Conservation (phyloP, 2,888 invertebrate species). For the Bhutanitis thaidina region DNA sequence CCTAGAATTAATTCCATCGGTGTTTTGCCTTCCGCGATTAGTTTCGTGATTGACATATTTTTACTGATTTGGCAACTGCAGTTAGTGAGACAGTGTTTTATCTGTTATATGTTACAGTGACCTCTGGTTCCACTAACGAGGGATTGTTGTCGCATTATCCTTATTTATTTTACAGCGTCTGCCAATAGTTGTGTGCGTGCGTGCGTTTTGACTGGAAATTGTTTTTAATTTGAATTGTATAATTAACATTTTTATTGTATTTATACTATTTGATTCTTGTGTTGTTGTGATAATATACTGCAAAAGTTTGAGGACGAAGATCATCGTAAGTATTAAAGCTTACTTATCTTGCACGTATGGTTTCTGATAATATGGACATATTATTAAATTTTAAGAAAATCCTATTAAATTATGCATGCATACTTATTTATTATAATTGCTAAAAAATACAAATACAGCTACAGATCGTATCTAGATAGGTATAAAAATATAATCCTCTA, state of each 20-base stretch:
- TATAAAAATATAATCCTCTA: too few species aligned
- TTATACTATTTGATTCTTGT: not conserved
- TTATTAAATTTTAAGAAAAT: too few species aligned
- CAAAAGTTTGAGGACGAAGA: not conserved
- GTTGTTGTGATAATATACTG: not conserved
- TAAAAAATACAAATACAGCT: too few species aligned
- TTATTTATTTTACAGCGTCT: not conserved
- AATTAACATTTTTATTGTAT: not conserved
- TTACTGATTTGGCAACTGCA: not conserved
- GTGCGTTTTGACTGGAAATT: not conserved
- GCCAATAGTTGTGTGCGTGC: conserved; percentile 2
- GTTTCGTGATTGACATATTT: conserved; percentile 28
- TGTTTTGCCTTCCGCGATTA: conserved; percentile 34
- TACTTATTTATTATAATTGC: too few species aligned
- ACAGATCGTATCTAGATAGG: too few species aligned
- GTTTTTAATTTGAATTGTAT: not conserved
- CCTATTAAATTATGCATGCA: too few species aligned
- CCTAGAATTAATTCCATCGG: conserved; percentile 33
- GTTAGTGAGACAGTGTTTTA: conserved; percentile 14
- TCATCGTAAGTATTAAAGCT: not conserved
- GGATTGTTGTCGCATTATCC: conserved; percentile 7
- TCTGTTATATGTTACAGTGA: conserved; percentile 12
- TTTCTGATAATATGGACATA: too few species aligned
- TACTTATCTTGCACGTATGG: too few species aligned
- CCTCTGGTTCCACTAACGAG: conserved; percentile 1